Base-by-base conservation (phyloP, 2,797 vertebrate genomes). In the Chaetophractus vellerosus region DNA sequence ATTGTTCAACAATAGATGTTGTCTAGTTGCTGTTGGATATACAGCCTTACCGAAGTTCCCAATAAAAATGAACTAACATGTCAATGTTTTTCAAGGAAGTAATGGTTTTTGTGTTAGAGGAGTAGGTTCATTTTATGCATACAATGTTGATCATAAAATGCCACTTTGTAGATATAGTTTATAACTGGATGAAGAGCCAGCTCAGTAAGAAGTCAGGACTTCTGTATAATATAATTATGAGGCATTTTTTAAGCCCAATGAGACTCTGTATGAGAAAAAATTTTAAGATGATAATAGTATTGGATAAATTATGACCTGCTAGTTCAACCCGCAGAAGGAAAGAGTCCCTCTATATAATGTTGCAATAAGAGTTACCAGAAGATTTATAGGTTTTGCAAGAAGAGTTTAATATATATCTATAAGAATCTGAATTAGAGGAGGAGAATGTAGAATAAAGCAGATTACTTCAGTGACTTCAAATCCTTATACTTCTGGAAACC, bases 361-460 rank as follows among this genome's bases (percentile, higher is more conserved):
- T 98, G 64, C 80, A 55, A 23, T 90, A 97, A 95, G 88, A 94
- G 84, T 96, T 97, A 76, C 74, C 91, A 57, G 64, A 95, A 93
- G 91, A 97, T 98, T 97, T 97, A 84, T 97, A 85, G 72, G 81
- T 97, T 97, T 97, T 95, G 78, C 76, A 96, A 78, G 57, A 97
- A 86, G 80, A 96, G 21, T 97, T 97, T 97, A 97, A 96, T 93
- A 98, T 96, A 97, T 95, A 90, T 96, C 91, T 95, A 59, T 95
- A 90, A 94, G 94, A 95, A 91, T 85, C 69, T 92, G 61, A 78
- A 91, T 94, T 96, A 93, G 72, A 90, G 31, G 72, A 2, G 48
- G 81, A 93, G 52, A 83, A 95, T 78, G 85, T 96, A 88, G 96
- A 98, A 96, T 97, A 97, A 98, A 97, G 81, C 64, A 96, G 82